A percentile compares a stretch with the other conserved stretches of the same genome.
phyloP scores from a whole-genome alignment of 35 echinoderm and acorn worm species.

The Amphiura filiformis region DNA sequence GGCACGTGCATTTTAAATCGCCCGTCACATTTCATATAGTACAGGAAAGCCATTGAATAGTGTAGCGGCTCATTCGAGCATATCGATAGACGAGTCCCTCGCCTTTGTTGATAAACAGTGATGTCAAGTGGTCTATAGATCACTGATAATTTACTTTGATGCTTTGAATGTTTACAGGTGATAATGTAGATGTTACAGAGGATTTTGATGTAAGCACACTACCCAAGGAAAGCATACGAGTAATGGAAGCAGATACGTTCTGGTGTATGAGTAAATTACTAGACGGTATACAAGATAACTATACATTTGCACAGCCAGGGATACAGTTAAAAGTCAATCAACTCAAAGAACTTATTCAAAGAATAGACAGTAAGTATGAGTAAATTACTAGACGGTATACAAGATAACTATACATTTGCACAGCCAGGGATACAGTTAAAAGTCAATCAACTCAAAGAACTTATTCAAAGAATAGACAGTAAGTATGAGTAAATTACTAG shows the following conservation, averaged over 20 bases:
- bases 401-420: slow-evolving; percentile 99
- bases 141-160: no score
- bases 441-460: slow-evolving; percentile 81
- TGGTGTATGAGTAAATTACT: slow-evolving; percentile 99
- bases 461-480: slow-evolving; percentile 96
- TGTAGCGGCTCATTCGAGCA: no score
- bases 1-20: no score
- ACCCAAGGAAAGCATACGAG: slow-evolving; percentile 45
- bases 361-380: slow-evolving; percentile 93
- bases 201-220: slow-evolving; percentile 60
- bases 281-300: slow-evolving; percentile 98
- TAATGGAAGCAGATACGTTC: slow-evolving; percentile 92
- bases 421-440: slow-evolving; percentile 97
- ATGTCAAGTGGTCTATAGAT: no score
- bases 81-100: no score
- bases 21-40: no score
- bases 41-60: no score
- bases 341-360: slow-evolving; percentile 90
- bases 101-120: no score
- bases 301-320: slow-evolving; percentile 98
- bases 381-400: slow-evolving; percentile 94
- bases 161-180: slow-evolving; percentile 57
- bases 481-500: slow-evolving; percentile 85
- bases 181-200: slow-evolving; percentile 62
- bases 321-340: slow-evolving; percentile 89